phyloP scores from a whole-genome alignment of 2,888 invertebrate species.

The Cryptosula pallasiana region DNA sequence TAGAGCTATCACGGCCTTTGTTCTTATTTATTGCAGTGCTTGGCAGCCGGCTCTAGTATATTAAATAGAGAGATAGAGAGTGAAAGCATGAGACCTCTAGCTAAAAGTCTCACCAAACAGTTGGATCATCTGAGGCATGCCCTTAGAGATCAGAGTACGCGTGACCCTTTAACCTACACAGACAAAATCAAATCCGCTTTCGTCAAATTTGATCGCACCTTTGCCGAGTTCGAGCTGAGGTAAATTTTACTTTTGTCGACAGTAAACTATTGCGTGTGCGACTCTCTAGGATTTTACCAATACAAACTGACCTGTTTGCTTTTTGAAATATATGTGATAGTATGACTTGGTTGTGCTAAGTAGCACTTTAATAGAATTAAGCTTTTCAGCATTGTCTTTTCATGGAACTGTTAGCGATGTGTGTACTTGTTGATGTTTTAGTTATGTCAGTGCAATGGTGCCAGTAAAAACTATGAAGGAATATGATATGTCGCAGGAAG shows the following conservation, averaged over 20 bases:
- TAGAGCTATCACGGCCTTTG: neutral
- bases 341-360: too few relatives aligned
- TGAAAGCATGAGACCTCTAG: slow-evolving; percentile 90
- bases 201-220: slow-evolving; percentile 82
- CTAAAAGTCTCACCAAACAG: slow-evolving; percentile 91
- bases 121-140: slow-evolving; percentile 85
- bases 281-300: too few relatives aligned
- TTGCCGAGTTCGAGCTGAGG: slow-evolving; percentile 91
- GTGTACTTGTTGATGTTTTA: slow-evolving; percentile 54
- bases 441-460: slow-evolving; percentile 98
- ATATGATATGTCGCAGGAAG: slow-evolving; percentile 91
- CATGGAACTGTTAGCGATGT: too few relatives aligned
- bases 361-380: too few relatives aligned
- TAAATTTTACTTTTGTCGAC: too few relatives aligned
- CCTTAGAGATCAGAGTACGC: slow-evolving; percentile 63
- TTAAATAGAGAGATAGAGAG: slow-evolving; percentile 95
- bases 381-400: too few relatives aligned
- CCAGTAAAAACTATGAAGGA: slow-evolving; percentile 94
- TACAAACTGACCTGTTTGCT: too few relatives aligned
- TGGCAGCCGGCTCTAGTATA: slow-evolving; percentile 96
- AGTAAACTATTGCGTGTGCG: too few relatives aligned
- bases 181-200: slow-evolving; percentile 52
- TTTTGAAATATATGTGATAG: too few relatives aligned
- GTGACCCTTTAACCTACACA: slow-evolving; percentile 53
- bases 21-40: slow-evolving; percentile 63